Base-by-base conservation (phyloP, 2,797 vertebrate species). In the Anguilla megastoma region DNA sequence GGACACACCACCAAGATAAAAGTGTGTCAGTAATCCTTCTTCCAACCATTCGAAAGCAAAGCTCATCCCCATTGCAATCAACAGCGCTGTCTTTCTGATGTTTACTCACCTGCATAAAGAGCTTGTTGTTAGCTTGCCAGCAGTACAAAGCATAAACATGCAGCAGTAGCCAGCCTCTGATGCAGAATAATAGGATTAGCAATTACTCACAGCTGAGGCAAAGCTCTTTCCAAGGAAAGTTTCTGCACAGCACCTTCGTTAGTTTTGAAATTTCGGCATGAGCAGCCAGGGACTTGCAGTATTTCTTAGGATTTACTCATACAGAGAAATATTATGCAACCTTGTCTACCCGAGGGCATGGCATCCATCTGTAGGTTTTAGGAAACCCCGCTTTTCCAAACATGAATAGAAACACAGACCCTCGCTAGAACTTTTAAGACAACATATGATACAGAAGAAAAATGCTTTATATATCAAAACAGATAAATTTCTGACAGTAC, bases 171-270 rank as follows among this genome's bases (percentile, higher is more conserved):
- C 50, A 56, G 21, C 27, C 82, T 84, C 41, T 90, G 88, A 86
- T 85, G 91, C 90, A 88, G 63, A 79, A 93, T 90, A 92, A 93
- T 93, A 86, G 41, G 74, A 93, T 91, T 88, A 89, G 89, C 87
- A 1, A 85, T 92, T 90, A 94, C 60, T 92, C 91, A 89, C 36
- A 27, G 82, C 33, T 58, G 86, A 88, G 83, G 89, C 41, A 82
- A 85, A 87, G 66, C 30, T 1, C 33, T 69, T 74, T 88, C 41
- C 16, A 14, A 41, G 66, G 10, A 90, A 86, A 16, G 60, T 89
- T 88, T 89, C 30, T 33, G 33, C 50, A 33, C 69, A 89, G 45
- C 80, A 10, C 52, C 80, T 83, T 52, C 80, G n/a, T 83, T 83
- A 83, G 24, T 83, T 83, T n/a, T 52, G 80, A 82, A 21, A 48